Evolutionary conservation across 2,888 invertebrate species (phyloP), one percentile per base, ranked within the genome.

Genomic region (Rhabditophanes sp.): DNA sequence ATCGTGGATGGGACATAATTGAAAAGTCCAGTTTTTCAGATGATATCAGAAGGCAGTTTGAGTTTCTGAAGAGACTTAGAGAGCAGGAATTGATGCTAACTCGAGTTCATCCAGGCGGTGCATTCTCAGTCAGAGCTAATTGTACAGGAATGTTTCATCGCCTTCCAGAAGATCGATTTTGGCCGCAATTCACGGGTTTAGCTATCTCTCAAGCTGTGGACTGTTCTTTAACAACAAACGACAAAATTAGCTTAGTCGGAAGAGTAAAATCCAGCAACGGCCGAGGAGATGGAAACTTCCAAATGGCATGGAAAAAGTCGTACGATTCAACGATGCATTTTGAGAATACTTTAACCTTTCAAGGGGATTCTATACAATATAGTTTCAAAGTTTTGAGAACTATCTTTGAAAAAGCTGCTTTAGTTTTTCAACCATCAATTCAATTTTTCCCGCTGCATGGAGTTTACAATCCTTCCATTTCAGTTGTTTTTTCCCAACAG

Each of bases 31-130:
- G 80, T 65, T 87, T 88, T 2, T 85, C 90, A 2, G 77, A 82
- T 50, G 90, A 96, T 74, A 90, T 96, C 38, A 73, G 87, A 37
- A 88, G 87, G 41, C 93, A 93, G 69, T 93, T 85, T 72, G 88
- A 93, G 68, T 76, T 83, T 43, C 60, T 75, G 32, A 70, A 72
- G 34, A 47, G 78, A 47, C 81, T 82, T 57, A 74, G 80, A 41
- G 87, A 88, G 50, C 84, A 88, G 60, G 74, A 83, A 39, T 74
- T 78, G 42, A 73, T 93, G 34, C 78, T 84, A 56, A 82, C 84
- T 63, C 75, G 80, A 43, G 84, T 88, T 1, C 88, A 90, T 69
- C 90, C 90, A 1, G 2, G 35, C 35, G 24, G 44, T 27, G 22
- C 19, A n/a, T 61, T 59, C 32, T 23, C 50, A 30, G 42, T 62